Evolutionary conservation across 2,888 invertebrate genomes (phyloP).

Genomic region (Rhabditophanes sp.): DNA sequence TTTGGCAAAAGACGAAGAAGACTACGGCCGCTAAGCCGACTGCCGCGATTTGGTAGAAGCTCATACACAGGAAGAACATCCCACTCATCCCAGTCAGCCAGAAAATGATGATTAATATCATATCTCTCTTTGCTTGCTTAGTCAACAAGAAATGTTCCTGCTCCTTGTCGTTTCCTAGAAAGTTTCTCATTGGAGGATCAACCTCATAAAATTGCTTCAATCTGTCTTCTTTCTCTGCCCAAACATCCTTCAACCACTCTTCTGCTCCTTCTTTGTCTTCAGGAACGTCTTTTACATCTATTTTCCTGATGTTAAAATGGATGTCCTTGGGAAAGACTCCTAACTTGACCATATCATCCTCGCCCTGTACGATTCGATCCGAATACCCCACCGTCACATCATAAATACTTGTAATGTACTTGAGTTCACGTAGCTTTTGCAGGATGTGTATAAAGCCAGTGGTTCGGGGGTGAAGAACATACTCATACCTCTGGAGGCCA

Average conservation of each 20-base stretch:
- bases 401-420: slow-evolving; percentile 59
- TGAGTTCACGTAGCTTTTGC: slow-evolving; percentile 50
- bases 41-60: too few species aligned
- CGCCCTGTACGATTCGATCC: slow-evolving; percentile 59
- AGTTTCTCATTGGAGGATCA: too few species aligned
- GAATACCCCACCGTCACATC: slow-evolving; percentile 70
- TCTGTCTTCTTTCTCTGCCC: slow-evolving; percentile 45
- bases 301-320: slow-evolving; percentile 57
- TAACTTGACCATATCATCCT: slow-evolving; percentile 54
- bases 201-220: slow-evolving; percentile 27
- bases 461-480: slow-evolving; percentile 68
- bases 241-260: slow-evolving; percentile 44
- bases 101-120: too few species aligned
- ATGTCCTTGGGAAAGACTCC: slow-evolving; percentile 61
- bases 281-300: slow-evolving; percentile 27
- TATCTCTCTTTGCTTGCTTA: too few species aligned
- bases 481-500: slow-evolving; percentile 54
- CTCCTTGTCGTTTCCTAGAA: too few species aligned
- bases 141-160: too few species aligned
- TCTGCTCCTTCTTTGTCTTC: slow-evolving; percentile 36
- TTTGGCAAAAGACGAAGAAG: too few species aligned
- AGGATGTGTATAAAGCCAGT: slow-evolving; percentile 56
- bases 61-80: too few species aligned
- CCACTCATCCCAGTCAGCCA: too few species aligned
- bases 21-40: too few species aligned